A percentile compares a stretch with the other conserved stretches of the same genome.
phyloP scores from a whole-genome alignment of 1,140 invertebrate genomes.

The Forficula auricularia region DNA sequence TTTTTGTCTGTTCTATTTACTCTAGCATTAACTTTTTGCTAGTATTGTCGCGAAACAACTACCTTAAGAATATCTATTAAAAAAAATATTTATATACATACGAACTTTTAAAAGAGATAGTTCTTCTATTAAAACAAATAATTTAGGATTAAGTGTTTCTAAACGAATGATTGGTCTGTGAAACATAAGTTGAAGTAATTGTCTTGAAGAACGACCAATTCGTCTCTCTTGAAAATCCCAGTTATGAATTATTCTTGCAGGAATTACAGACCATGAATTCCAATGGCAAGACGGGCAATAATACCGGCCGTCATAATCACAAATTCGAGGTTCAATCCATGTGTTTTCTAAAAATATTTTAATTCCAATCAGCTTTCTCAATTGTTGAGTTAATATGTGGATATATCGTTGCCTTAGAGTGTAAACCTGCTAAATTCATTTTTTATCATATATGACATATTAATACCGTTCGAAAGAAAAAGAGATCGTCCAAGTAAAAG shows the following conservation, averaged over 20 bases:
- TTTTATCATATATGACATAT: too few species aligned
- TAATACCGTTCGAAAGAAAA: too few species aligned
- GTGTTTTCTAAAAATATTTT: slow-evolving; percentile 36
- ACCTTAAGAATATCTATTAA: too few species aligned
- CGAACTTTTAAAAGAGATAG: slow-evolving; percentile 59
- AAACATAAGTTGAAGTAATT: slow-evolving; percentile 45
- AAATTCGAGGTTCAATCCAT: slow-evolving; percentile 53
- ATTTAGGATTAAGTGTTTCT: slow-evolving; percentile 58
- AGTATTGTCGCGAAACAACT: too few species aligned
- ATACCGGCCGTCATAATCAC: slow-evolving; percentile 78
- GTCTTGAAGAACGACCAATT: slow-evolving; percentile 54
- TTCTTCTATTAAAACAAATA: slow-evolving; percentile 76
- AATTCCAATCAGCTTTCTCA: too few species aligned
- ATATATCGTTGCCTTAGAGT: too few species aligned
- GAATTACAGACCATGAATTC: slow-evolving; percentile 63
- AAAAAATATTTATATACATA: too few species aligned
- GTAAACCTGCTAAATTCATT: too few species aligned
- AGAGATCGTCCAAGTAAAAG: too few species aligned
- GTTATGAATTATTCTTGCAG: slow-evolving; percentile 76
- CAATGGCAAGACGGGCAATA: slow-evolving; percentile 85
- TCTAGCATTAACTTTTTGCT: too few species aligned
- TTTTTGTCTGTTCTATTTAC: too few species aligned
- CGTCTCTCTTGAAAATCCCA: slow-evolving; percentile 74
- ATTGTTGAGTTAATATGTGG: too few species aligned
- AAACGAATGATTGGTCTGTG: slow-evolving; percentile 63